Conservation (phyloP, 1,140 invertebrate species). For the Penaeus japonicus region DNA sequence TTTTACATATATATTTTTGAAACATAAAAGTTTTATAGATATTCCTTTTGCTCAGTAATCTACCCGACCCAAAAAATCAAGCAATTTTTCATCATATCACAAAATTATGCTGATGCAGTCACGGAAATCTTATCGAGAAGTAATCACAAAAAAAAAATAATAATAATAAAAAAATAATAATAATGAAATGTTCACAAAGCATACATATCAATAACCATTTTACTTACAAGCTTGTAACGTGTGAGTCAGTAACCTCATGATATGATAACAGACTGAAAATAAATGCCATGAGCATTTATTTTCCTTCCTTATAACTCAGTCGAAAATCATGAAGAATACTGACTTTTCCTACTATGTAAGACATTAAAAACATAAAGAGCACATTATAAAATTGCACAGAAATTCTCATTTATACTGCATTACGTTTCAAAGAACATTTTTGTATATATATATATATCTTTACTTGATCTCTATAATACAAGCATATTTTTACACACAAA, state of each 20-base stretch:
- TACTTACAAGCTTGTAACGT: too few species aligned
- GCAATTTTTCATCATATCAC: background rate
- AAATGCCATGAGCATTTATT: background rate
- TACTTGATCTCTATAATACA: background rate
- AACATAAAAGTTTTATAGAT: background rate
- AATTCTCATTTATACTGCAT: background rate
- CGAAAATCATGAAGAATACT: background rate
- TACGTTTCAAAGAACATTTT: background rate
- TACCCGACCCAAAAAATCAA: background rate
- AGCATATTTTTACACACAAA: constrained; percentile 19
- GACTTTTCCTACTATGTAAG: background rate
- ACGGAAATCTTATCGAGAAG: background rate
- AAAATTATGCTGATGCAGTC: background rate
- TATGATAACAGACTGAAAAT: constrained; percentile 15
- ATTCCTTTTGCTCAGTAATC: background rate
- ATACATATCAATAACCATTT: background rate
- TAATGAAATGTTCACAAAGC: background rate
- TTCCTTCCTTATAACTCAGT: background rate
- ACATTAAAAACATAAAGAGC: constrained; percentile 26
- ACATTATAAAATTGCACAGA: constrained; percentile 38
- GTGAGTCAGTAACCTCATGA: background rate
- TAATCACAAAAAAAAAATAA: background rate
- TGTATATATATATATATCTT: background rate
- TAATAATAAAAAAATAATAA: background rate
- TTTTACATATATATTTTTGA: background rate